Conservation (phyloP, 2,797 vertebrate genomes). For the Selene dorsalis region DNA sequence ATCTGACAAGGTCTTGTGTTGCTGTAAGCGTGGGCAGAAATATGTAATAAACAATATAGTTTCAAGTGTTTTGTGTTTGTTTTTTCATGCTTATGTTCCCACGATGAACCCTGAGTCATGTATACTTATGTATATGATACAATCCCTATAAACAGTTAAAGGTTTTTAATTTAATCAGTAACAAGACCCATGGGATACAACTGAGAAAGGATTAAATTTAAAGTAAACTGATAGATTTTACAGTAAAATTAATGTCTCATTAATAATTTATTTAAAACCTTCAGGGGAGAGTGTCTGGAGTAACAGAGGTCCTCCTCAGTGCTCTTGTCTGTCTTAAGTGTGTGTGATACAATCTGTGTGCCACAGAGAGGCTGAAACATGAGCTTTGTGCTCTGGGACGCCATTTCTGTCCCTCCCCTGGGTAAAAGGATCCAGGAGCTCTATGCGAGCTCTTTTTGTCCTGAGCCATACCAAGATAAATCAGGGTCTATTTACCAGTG, state of each 20-base stretch:
- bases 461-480: constrained; percentile 67
- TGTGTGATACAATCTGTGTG: constrained; percentile 65
- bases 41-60: constrained; percentile 82
- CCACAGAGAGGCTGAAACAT: constrained; percentile 63
- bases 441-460: constrained; percentile 47
- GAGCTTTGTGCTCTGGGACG: constrained; percentile 55
- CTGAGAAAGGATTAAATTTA: not conserved
- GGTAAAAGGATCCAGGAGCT: constrained; percentile 63
- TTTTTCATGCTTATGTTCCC: not conserved
- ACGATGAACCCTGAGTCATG: not conserved
- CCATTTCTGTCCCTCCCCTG: constrained; percentile 58
- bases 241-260: not conserved
- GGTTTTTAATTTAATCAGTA: not conserved
- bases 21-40: constrained; percentile 78
- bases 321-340: constrained; percentile 20
- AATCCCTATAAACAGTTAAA: not conserved
- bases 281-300: not conserved
- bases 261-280: constrained; percentile 6
- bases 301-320: constrained; percentile 4
- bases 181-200: not conserved
- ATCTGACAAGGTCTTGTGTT: constrained; percentile 79
- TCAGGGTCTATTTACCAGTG: constrained; percentile 62
- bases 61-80: constrained; percentile 61
- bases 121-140: not conserved
- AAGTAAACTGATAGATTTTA: not conserved